Conservation (phyloP, 2,797 vertebrate genomes). For the Nannoperca obscura region DNA sequence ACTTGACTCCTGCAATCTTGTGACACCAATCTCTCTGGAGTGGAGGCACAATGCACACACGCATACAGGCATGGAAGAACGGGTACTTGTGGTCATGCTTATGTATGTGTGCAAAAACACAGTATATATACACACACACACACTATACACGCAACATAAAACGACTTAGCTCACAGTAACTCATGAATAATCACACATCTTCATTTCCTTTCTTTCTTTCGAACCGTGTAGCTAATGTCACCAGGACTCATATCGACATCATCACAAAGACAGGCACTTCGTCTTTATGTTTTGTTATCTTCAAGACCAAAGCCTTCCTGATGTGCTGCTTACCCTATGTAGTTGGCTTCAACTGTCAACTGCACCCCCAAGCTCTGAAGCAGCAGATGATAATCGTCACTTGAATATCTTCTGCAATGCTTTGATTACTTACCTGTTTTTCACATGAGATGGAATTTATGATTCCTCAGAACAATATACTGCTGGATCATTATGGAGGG, state of each 20-base stretch:
- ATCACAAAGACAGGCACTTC: slow-evolving; percentile 54
- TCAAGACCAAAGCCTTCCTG: slow-evolving; percentile 69
- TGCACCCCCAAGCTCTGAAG: slow-evolving; percentile 26
- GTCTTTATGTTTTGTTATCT: slow-evolving; percentile 62
- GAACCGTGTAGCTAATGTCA: slow-evolving; percentile 50
- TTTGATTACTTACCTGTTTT: slow-evolving; percentile 66
- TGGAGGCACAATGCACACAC: slow-evolving; percentile 12
- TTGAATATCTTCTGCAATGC: slow-evolving; percentile 47
- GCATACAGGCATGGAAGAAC: neutral
- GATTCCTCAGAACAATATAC: slow-evolving; percentile 42
- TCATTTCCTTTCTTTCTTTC: slow-evolving; percentile 10
- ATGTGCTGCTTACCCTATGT: slow-evolving; percentile 54
- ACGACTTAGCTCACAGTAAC: slow-evolving; percentile 8
- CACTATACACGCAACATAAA: slow-evolving; percentile 7
- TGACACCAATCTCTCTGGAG: slow-evolving; percentile 50
- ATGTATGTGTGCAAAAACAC: slow-evolving; percentile 2
- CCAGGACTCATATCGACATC: slow-evolving; percentile 38
- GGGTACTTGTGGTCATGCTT: neutral
- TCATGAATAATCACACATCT: slow-evolving; percentile 39
- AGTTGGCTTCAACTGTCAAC: slow-evolving; percentile 65
- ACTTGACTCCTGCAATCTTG: slow-evolving; percentile 64
- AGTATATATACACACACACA: neutral
- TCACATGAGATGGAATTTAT: slow-evolving; percentile 44
- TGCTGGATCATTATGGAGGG: slow-evolving; percentile 27
- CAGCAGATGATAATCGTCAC: slow-evolving; percentile 50